Conservation (phyloP, 2,888 invertebrate genomes). For the Caenorhabditis sulstoni region DNA sequence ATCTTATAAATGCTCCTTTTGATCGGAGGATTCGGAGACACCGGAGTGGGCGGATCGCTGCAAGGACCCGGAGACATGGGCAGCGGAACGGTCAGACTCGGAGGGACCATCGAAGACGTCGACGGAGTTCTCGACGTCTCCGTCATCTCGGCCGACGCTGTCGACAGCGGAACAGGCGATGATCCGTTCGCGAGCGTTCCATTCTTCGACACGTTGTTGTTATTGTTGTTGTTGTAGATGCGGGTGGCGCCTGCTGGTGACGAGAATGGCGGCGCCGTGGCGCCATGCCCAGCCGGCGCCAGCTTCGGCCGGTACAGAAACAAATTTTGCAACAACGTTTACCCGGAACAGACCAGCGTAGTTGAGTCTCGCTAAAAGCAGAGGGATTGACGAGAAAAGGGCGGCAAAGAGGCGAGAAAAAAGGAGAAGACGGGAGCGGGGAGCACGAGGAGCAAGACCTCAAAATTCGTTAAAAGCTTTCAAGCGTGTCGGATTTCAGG, state of each 20-base stretch:
- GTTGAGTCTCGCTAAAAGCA: conserved; percentile 12
- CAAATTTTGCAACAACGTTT: conserved; percentile 62
- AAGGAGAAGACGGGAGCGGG: not conserved
- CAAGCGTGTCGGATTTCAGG: conserved; percentile 44
- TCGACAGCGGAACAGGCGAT: not conserved
- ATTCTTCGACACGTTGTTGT: conserved; percentile 24
- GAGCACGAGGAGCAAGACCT: conserved; percentile 15
- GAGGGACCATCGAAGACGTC: conserved; percentile 30
- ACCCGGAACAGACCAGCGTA: conserved; percentile 5
- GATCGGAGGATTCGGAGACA: conserved; percentile 28
- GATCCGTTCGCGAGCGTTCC: not conserved
- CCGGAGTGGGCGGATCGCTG: conserved; percentile 27
- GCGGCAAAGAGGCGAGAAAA: conserved; percentile 4
- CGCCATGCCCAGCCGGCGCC: conserved; percentile 55
- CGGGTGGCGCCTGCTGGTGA: conserved; percentile 24
- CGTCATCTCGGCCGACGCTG: conserved; percentile 10
- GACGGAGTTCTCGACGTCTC: conserved; percentile 41
- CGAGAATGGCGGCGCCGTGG: conserved; percentile 4
- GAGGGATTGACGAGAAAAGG: conserved; percentile 11
- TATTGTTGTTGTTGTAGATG: conserved; percentile 35
- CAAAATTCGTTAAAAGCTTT: conserved; percentile 58
- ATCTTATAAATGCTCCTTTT: conserved; percentile 43
- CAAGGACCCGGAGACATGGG: conserved; percentile 1
- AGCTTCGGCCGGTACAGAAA: conserved; percentile 62
- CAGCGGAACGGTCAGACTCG: conserved; percentile 7